These are phyloP conservation scores for Acronicta leporina DNA, from an alignment of 2,888 invertebrate genomes.

Conservation along the genomic window DNA sequence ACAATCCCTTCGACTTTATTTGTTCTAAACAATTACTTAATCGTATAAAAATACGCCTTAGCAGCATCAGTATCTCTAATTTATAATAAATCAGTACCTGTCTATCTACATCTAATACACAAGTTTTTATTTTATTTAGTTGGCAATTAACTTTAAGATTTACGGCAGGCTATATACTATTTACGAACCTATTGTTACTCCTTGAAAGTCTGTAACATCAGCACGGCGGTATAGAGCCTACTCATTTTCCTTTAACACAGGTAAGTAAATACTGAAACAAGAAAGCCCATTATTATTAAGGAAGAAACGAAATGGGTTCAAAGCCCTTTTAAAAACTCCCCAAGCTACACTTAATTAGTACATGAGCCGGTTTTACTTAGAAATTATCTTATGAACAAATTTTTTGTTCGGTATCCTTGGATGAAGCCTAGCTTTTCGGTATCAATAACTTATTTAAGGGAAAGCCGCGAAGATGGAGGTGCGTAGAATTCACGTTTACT, in stretches of 20 bases:
- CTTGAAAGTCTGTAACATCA: slow-evolving; percentile 20
- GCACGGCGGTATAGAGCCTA: slow-evolving; percentile 21
- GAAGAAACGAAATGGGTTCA: slow-evolving; percentile 43
- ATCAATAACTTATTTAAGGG: slow-evolving; percentile 30
- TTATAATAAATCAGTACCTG: too few species aligned
- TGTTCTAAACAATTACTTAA: too few species aligned
- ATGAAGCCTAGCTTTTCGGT: slow-evolving; percentile 15
- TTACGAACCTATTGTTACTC: not conserved
- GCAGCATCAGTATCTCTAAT: too few species aligned
- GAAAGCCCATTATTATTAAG: slow-evolving; percentile 35
- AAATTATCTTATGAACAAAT: slow-evolving; percentile 40
- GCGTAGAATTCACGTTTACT: slow-evolving; percentile 19
- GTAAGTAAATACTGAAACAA: slow-evolving; percentile 38
- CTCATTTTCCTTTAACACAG: slow-evolving; percentile 36
- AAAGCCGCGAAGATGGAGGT: slow-evolving; percentile 11
- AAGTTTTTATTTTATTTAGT: too few species aligned
- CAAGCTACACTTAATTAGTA: slow-evolving; percentile 48
- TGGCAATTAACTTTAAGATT: too few species aligned
- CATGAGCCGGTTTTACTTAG: slow-evolving; percentile 40
- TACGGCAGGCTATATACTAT: not conserved
- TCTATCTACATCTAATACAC: too few species aligned
- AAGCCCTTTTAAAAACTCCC: slow-evolving; percentile 45
- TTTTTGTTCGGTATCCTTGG: slow-evolving; percentile 22
- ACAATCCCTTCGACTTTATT: too few species aligned
- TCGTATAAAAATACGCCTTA: too few species aligned